These are phyloP conservation scores for Zaprionus gabonicus DNA, from an alignment of 1,140 invertebrate species.

Conservation along the genomic window DNA sequence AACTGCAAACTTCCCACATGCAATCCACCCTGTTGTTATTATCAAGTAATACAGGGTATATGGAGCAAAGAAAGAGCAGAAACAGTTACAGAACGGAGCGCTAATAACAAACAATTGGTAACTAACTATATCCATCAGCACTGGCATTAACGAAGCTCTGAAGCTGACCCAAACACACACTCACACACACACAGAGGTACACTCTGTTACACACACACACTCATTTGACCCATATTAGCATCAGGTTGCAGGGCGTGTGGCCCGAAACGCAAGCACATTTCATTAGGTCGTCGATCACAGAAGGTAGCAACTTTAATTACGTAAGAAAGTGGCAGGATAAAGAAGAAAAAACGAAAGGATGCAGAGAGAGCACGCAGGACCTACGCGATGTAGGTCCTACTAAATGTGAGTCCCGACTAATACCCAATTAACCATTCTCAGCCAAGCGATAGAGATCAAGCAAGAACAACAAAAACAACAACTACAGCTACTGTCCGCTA, in stretches of 20 bases:
- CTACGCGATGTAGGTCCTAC: constrained; percentile 17
- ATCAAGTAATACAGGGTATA: constrained; percentile 2
- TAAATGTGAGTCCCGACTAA: constrained; percentile 3
- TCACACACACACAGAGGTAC: neutral
- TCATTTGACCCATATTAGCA: constrained; percentile 56
- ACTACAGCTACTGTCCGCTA: constrained; percentile 21
- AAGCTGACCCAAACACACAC: neutral
- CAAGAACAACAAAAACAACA: neutral
- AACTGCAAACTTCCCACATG: no score
- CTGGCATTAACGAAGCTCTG: constrained; percentile 57
- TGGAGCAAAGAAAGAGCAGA: constrained; percentile 1
- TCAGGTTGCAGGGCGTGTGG: constrained; percentile 10
- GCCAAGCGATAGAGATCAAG: constrained; percentile 28
- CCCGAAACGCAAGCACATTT: constrained; percentile 43
- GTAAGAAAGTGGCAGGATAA: constrained; percentile 29
- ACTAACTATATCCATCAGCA: constrained; percentile 61
- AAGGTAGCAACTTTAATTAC: constrained; percentile 31
- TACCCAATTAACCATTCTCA: constrained; percentile 36
- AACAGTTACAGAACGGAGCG: constrained; percentile 67
- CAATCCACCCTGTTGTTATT: neutral
- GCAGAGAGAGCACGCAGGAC: neutral
- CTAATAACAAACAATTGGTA: constrained; percentile 81
- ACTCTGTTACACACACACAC: neutral
- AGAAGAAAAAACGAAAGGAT: constrained; percentile 14
- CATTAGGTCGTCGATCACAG: constrained; percentile 33